Conservation (phyloP, 2,888 invertebrate species). For the Deroplatys truncata region DNA sequence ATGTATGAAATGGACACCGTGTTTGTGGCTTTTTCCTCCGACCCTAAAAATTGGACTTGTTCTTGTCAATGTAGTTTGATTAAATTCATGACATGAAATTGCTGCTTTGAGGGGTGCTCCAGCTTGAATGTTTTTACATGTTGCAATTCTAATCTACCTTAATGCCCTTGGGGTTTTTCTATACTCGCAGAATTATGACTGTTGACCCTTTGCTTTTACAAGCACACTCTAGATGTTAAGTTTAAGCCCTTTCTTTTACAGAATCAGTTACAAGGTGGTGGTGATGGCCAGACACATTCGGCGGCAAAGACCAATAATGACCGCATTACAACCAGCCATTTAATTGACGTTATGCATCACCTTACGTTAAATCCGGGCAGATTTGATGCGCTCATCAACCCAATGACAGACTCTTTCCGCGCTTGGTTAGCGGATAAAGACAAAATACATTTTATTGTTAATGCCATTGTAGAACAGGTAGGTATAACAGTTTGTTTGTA, state of each 20-base stretch:
- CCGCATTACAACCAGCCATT: conserved; percentile 41
- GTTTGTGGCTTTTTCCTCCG: no score
- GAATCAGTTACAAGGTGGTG: background rate
- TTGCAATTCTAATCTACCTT: no score
- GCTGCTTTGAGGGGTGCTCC: no score
- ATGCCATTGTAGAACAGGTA: conserved; percentile 65
- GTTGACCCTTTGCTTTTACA: no score
- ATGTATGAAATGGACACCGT: no score
- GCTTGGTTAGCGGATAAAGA: conserved; percentile 60
- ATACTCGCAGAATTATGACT: no score
- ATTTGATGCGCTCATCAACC: conserved; percentile 66
- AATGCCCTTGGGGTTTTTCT: no score
- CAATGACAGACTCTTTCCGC: conserved; percentile 64
- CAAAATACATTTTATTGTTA: conserved; percentile 59
- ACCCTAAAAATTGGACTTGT: no score
- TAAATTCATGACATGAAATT: no score
- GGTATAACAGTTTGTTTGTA: conserved; percentile 7
- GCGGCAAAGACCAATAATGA: background rate
- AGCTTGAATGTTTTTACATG: no score
- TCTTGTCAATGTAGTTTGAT: no score
- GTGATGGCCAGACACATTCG: background rate
- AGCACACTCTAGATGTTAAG: no score
- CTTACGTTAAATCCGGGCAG: conserved; percentile 75
- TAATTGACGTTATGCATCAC: conserved; percentile 67
- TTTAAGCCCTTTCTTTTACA: background rate